Percentiles rank a stretch among this genome's conserved stretches.
Conservation (phyloP, 2,113 vertebrate species). For the Apteryx mantelli region DNA sequence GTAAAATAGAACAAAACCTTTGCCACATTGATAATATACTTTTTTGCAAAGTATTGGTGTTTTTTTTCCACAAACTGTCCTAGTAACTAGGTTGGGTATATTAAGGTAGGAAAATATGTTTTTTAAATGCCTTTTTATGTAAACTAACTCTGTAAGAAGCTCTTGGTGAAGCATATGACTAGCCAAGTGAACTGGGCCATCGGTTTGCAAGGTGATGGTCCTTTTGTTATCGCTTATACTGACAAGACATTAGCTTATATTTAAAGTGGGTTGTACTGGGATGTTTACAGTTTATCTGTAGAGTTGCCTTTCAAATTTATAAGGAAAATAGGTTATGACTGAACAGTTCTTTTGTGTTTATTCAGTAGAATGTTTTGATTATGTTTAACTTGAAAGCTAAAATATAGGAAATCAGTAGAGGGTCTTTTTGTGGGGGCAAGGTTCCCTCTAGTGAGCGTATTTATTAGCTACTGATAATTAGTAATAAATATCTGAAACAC, state of each 20-base stretch:
- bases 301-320: not conserved
- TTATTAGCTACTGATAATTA: not conserved
- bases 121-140: not conserved
- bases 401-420: not conserved
- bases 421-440: not conserved
- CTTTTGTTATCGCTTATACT: not conserved
- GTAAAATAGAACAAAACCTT: not conserved
- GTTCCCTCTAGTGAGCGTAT: not conserved
- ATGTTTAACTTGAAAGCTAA: not conserved
- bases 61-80: not conserved
- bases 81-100: not conserved
- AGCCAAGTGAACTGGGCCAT: not conserved
- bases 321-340: not conserved
- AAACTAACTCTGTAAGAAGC: not conserved
- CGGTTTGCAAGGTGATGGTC: not conserved
- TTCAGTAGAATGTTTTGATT: not conserved
- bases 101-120: not conserved
- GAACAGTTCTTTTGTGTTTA: not conserved
- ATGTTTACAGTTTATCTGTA: not conserved
- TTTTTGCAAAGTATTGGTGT: not conserved
- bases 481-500: not conserved
- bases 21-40: not conserved
- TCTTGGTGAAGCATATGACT: not conserved
- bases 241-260: not conserved
- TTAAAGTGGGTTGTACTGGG: not conserved